Evolutionary conservation across 2,888 invertebrate species (phyloP), one percentile per base, ranked within the genome.

Genomic region (Hyles lineata): DNA sequence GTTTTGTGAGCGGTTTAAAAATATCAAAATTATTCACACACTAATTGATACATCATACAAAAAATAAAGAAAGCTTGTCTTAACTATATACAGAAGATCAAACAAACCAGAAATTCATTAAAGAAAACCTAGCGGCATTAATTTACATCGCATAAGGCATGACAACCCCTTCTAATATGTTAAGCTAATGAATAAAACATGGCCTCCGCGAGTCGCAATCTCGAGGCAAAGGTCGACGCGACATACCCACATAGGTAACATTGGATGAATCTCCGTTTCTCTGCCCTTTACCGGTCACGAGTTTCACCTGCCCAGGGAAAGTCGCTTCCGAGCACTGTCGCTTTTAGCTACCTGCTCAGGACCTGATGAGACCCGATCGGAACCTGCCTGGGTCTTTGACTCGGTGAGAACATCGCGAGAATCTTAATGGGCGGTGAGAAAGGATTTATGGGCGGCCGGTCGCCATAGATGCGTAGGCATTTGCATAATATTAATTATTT

Each of bases 251-350:
- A 79, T 63, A 70, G 70, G 43, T 73, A 73, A 43, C 59, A 25
- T 71, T 76, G 85, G 87, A 89, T 86, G 88, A 32, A 35, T 84
- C 84, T 73, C 72, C 77, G 83, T 90, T 89, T 90, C 91, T 87
- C 89, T 91, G 90, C 86, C 92, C 90, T 91, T 89, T 88, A 79
- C 77, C 79, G 82, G 85, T 83, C 83, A 84, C 82, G 81, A 81
- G 67, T 67, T 67, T 67, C 67, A 67, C 87, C 82, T 84, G 78
- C 75, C 74, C 76, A 78, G 77, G 83, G 89, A 88, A 91, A 90
- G 90, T 87, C 23, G 80, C 87, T 86, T 87, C 87, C 83, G 82
- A 82, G 81, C 81, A 80, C 82, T 83, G 83, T 84, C 81, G 81
- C 62, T 62, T 62, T 84, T 86, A 82, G 85, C 86, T 86, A 85